Evolutionary conservation across 2,797 vertebrate genomes (phyloP).

Genomic region (Malurus leucopterus): DNA sequence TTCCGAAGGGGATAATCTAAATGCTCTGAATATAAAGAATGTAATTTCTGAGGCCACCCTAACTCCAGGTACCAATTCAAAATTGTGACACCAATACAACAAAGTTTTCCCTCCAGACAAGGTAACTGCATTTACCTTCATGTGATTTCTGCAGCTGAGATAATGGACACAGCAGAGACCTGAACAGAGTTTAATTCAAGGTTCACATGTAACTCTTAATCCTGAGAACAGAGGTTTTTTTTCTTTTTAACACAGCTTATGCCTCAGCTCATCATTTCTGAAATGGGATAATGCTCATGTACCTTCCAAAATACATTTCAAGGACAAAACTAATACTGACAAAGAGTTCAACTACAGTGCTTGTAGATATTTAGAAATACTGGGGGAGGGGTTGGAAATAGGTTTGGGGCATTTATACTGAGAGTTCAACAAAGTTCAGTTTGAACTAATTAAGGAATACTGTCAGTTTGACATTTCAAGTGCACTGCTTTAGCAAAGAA

Average conservation of each 20-base stretch:
- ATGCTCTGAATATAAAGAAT: not conserved
- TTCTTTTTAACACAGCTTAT: constrained; percentile 20
- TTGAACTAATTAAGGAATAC: not conserved
- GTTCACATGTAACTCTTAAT: not conserved
- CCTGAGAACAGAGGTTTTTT: not conserved
- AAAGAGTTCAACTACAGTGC: not conserved
- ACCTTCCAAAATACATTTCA: constrained; percentile 24
- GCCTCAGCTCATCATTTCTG: constrained; percentile 5
- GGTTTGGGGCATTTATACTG: not conserved
- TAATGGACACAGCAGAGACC: not conserved
- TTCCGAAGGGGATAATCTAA: not conserved
- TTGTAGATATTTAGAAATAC: not conserved
- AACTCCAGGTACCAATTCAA: not conserved
- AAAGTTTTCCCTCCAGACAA: not conserved
- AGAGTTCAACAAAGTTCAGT: not conserved
- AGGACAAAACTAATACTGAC: constrained; percentile 35
- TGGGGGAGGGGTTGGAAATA: not conserved
- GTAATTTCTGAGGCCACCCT: not conserved
- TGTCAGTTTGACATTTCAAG: not conserved
- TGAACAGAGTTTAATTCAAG: not conserved
- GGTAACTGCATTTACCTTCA: not conserved
- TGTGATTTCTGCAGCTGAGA: not conserved
- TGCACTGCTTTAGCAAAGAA: not conserved
- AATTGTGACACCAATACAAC: not conserved
- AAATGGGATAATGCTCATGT: not conserved